Evolutionary conservation across 2,888 invertebrate species (phyloP).

Genomic region (Acronicta psi): DNA sequence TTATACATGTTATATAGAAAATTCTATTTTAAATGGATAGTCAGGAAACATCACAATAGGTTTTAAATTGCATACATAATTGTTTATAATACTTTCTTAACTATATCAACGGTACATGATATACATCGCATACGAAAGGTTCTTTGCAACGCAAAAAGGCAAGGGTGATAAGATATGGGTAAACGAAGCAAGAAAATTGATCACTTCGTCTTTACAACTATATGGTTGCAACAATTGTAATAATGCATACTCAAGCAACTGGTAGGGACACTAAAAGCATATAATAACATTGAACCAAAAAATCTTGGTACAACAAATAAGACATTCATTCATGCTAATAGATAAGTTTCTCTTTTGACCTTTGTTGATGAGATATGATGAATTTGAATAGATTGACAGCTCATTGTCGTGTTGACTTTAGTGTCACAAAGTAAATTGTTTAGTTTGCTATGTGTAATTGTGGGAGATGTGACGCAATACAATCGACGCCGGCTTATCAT

Average conservation of each 20-base stretch:
- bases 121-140: too few relatives aligned
- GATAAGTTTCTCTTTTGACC: constrained; percentile 24
- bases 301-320: background rate
- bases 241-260: background rate
- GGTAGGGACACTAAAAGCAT: background rate
- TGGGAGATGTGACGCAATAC: constrained; percentile 11
- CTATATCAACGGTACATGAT: background rate
- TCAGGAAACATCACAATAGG: too few relatives aligned
- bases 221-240: background rate
- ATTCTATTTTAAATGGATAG: background rate
- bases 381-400: constrained; percentile 21
- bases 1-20: background rate
- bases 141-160: too few relatives aligned
- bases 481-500: constrained; percentile 12
- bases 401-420: constrained; percentile 23
- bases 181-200: too few relatives aligned
- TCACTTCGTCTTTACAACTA: background rate
- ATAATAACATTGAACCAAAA: background rate
- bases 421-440: constrained; percentile 7
- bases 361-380: constrained; percentile 18
- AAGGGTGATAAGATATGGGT: too few relatives aligned
- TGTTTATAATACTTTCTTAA: too few relatives aligned
- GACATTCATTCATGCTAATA: constrained; percentile 8
- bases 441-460: constrained; percentile 15
- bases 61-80: too few relatives aligned